These are phyloP conservation scores for Camponotus fellah DNA, from an alignment of 2,888 invertebrate species.

Conservation along the genomic window DNA sequence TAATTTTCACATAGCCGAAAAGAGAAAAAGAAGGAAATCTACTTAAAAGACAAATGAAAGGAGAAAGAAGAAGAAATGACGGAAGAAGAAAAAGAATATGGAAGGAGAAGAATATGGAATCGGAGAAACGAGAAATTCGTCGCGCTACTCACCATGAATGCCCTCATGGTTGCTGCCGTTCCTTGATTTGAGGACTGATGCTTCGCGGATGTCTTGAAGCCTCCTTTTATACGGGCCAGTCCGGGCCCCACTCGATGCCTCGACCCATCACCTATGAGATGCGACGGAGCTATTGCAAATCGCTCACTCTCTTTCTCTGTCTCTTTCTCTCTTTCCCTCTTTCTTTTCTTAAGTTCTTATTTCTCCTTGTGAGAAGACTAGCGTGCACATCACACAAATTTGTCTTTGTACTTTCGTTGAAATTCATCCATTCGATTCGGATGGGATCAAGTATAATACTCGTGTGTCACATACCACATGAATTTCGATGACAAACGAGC, in stretches of 20 bases:
- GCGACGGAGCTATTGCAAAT: slow-evolving; percentile 82
- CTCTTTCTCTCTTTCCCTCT: slow-evolving; percentile 50
- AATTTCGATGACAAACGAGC: slow-evolving; percentile 30
- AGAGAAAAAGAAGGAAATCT: neutral
- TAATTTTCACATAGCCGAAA: slow-evolving; percentile 3
- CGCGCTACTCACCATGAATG: slow-evolving; percentile 85
- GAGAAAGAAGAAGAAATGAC: neutral
- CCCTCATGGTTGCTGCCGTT: slow-evolving; percentile 85
- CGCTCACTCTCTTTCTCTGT: slow-evolving; percentile 64
- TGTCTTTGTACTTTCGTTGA: slow-evolving; percentile 35
- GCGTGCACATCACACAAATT: slow-evolving; percentile 24
- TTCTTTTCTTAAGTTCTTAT: neutral
- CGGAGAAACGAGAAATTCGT: slow-evolving; percentile 58
- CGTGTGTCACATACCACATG: neutral
- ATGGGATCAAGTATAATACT: neutral
- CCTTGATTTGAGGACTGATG: slow-evolving; percentile 86
- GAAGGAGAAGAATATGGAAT: slow-evolving; percentile 31
- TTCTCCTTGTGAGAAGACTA: slow-evolving; percentile 17
- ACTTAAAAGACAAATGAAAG: neutral
- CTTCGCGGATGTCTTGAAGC: slow-evolving; percentile 83
- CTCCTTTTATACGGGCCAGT: slow-evolving; percentile 84
- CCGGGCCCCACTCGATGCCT: slow-evolving; percentile 80
- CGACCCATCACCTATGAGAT: slow-evolving; percentile 85
- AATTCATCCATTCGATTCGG: slow-evolving; percentile 15
- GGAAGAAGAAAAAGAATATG: slow-evolving; percentile 34